These are phyloP conservation scores for Microcaecilia unicolor DNA, from an alignment of 2,797 vertebrate genomes.

Conservation along the genomic window DNA sequence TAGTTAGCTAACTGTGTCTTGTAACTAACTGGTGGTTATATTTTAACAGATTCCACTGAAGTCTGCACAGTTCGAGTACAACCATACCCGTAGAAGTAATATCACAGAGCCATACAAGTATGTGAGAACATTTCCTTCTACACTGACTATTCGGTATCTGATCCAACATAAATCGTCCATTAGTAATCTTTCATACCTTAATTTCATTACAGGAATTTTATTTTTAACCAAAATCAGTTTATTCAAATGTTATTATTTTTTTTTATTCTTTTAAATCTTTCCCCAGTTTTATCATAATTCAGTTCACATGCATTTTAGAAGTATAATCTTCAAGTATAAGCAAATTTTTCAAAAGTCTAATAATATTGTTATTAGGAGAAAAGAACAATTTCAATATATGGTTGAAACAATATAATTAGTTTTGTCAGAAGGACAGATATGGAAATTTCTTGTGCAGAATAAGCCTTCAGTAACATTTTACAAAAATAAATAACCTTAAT, in stretches of 20 bases:
- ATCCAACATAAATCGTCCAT: slow-evolving; percentile 5
- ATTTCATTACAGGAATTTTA: slow-evolving; percentile 23
- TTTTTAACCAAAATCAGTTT: slow-evolving; percentile 5
- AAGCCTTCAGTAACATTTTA: too few species aligned
- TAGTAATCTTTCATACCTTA: slow-evolving; percentile 16
- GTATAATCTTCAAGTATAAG: too few species aligned
- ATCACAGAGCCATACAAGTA: slow-evolving; percentile 59
- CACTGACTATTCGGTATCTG: slow-evolving; percentile 19
- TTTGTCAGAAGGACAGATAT: too few species aligned
- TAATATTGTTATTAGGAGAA: too few species aligned
- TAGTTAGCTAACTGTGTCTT: slow-evolving; percentile 47
- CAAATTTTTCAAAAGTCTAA: too few species aligned
- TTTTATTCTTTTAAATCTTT: too few species aligned
- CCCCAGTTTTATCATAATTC: too few species aligned
- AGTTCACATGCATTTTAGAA: too few species aligned
- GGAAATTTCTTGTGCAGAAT: slow-evolving; percentile 5
- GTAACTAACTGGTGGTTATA: slow-evolving; percentile 65
- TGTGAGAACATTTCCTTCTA: slow-evolving; percentile 47
- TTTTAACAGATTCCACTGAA: slow-evolving; percentile 74
- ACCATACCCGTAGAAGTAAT: slow-evolving; percentile 71
- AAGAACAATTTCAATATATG: too few species aligned
- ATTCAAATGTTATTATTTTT: too few species aligned
- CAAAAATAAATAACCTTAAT: too few species aligned
- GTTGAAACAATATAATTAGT: too few species aligned
- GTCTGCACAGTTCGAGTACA: slow-evolving; percentile 69